Conservation (phyloP, 2,888 invertebrate species). For the Xanthia icteritia region DNA sequence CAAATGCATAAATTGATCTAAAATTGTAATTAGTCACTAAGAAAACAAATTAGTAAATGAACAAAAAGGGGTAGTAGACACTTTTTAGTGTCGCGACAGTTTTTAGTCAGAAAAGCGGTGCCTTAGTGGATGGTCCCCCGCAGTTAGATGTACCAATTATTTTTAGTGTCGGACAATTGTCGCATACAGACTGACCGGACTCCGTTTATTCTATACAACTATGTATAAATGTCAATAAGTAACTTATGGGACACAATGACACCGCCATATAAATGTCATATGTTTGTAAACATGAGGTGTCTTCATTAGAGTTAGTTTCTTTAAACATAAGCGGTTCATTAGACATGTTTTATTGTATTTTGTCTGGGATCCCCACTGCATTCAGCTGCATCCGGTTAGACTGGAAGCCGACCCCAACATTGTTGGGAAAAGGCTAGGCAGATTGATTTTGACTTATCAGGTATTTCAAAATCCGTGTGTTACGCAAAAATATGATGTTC, state of each 20-base stretch:
- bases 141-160: constrained; percentile 33
- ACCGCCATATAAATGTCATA: constrained; percentile 49
- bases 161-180: background rate
- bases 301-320: background rate
- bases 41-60: constrained; percentile 12
- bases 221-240: constrained; percentile 44
- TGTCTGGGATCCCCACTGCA: background rate
- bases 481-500: background rate
- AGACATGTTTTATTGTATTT: background rate
- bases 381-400: background rate
- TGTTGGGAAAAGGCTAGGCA: background rate
- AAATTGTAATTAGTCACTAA: constrained; percentile 39
- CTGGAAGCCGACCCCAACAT: background rate
- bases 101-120: constrained; percentile 38
- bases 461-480: background rate
- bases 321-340: background rate
- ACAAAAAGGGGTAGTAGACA: background rate
- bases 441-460: background rate
- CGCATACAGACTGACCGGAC: background rate
- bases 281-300: constrained; percentile 20
- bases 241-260: constrained; percentile 9
- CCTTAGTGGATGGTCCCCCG: constrained; percentile 15
- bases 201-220: constrained; percentile 3
- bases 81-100: constrained; percentile 15
- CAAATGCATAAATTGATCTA: constrained; percentile 40